Base-by-base conservation (phyloP, 2,888 invertebrate genomes). In the Epiblema foenella region DNA sequence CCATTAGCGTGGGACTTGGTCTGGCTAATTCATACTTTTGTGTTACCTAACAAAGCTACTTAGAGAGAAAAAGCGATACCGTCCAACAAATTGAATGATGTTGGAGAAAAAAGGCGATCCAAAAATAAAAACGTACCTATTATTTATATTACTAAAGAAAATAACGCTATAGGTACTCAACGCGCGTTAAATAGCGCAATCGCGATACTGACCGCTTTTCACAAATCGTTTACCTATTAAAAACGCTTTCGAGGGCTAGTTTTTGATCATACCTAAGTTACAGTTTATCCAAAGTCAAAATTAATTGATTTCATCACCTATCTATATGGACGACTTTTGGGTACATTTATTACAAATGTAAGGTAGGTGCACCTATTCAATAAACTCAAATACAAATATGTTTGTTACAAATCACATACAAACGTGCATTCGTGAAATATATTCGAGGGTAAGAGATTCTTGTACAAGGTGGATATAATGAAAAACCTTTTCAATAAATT, bases 281-380 rank as follows among this genome's bases (percentile, higher is more conserved):
- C 12, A 12, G 1, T 39, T 1, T 11, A 42, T 52, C 18, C n/a
- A 12, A 20, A 58, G 37, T 37, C 4, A 15, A 9, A 56, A 69
- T 52, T 29, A 51, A 60, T 56, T 56, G 20, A 37, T 67, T 62
- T 57, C 4, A 51, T 71, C 49, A 42, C 58, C 66, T 73, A 69
- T 54, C 65, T 72, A 72, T 20, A 54, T 75, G 75, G 75, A 75
- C 75, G 73, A 75, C 68, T 52, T 72, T 62, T 29, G 56, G 68
- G 68, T 72, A 62, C 49, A 68, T 62, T 57, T 68, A 58, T n/a
- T 59, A 68, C 51, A 63, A 64, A 69, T 56, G 20, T 29, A 68
- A n/a, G n/a, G n/a, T n/a, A n/a, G n/a, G n/a, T 54, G 58, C 42
- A 65, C 49, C 51, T 65, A 59, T 54, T 42, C 9, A 20, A 29